A percentile compares a stretch with the other conserved stretches of the same genome.
Conservation (phyloP, 2,888 invertebrate species). For the Pammene aurita region DNA sequence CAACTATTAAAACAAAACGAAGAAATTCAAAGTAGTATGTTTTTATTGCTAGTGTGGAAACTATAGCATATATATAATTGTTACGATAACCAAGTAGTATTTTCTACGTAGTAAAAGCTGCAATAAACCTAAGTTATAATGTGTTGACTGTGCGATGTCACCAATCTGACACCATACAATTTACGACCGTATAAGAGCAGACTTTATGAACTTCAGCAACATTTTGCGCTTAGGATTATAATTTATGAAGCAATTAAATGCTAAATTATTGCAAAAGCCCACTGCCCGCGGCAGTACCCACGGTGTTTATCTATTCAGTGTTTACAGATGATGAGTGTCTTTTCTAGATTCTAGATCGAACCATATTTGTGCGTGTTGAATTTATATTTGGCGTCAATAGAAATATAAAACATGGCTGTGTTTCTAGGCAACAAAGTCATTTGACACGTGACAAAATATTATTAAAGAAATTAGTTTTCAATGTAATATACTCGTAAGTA, state of each 20-base stretch:
- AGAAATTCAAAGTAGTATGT: too few relatives aligned
- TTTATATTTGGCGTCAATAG: background rate
- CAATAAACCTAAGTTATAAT: slow-evolving; percentile 9
- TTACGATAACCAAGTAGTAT: background rate
- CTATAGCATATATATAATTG: background rate
- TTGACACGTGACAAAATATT: too few relatives aligned
- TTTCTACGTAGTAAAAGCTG: background rate
- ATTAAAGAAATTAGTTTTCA: too few relatives aligned
- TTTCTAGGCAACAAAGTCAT: too few relatives aligned
- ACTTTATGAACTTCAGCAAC: slow-evolving; percentile 13
- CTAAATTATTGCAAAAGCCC: slow-evolving; percentile 23
- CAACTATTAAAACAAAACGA: too few relatives aligned
- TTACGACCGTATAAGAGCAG: background rate
- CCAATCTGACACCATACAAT: slow-evolving; percentile 11
- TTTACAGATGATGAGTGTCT: slow-evolving; percentile 3
- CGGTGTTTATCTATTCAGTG: slow-evolving; percentile 6
- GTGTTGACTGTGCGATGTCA: slow-evolving; percentile 13
- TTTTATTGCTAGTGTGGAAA: too few relatives aligned
- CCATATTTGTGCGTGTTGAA: slow-evolving; percentile 4
- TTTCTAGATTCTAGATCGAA: background rate
- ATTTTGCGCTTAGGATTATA: slow-evolving; percentile 21
- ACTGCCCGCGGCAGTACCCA: slow-evolving; percentile 17
- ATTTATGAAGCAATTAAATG: slow-evolving; percentile 36
- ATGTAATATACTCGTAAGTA: too few relatives aligned
- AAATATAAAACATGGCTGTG: too few relatives aligned